Base-by-base conservation (phyloP, 2,113 vertebrate species). In the Dasyprocta punctata region DNA sequence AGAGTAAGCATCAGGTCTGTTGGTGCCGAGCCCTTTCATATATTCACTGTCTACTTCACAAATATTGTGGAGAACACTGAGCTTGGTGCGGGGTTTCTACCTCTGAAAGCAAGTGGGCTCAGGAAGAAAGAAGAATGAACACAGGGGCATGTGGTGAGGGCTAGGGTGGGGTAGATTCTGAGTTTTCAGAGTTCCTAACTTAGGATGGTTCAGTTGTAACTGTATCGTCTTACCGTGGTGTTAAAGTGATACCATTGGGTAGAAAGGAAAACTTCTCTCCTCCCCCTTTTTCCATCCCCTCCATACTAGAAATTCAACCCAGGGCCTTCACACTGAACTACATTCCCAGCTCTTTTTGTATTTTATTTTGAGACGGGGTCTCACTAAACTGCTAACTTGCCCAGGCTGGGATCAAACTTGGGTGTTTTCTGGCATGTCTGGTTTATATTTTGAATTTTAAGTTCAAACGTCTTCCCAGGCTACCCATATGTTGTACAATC, bases 81-180 rank as follows among this genome's bases (percentile, higher is more conserved):
- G 2, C 58, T 30, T 44, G 38, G 22, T 83, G 26, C 36, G 24
- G 41, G 24, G 20, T 1, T 90, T 89, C 60, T 89, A 49, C 47
- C 33, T 56, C 69, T 80, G 38, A 89, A 61, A 7, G 30, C 16
- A 24, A 36, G 36, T 36, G 36, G 17, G 17, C 28, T 11, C 38
- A 75, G 86, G 49, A 67, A 58, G 14, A 28, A 8, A 17, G 44
- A 67, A 54, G 41, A 90, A 54, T 26, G 6, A 49, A n/a, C 10
- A n/a, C 1, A 7, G 60, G 28, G 10, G 12, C 28, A 47, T 0
- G 11, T 20, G 2, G 4, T 28, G 28, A 69, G 49, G 38, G 7
- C 38, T 26, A 2, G 47, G 17, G 24, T 7, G 17, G 7, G 24
- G 61, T 52, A 73, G 1, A 2, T 5, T 16, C 56, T n/a, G 41